These are phyloP conservation scores for Lasioglossum zephyrum DNA, from an alignment of 2,888 invertebrate genomes.

Conservation along the genomic window DNA sequence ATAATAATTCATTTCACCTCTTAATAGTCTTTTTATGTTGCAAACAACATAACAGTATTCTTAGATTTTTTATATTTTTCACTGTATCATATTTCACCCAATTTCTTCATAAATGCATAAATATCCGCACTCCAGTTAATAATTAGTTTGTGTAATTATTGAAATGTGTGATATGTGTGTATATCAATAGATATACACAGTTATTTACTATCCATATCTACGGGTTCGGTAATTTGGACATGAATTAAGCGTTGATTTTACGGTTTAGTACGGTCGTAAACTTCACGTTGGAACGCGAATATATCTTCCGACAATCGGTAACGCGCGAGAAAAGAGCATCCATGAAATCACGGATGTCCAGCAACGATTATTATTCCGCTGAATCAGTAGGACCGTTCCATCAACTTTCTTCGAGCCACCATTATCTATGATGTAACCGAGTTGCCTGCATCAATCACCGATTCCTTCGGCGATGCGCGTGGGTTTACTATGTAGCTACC, in stretches of 20 bases:
- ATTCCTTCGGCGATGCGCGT: neutral
- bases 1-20: too few species aligned
- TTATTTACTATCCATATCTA: neutral
- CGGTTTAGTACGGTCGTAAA: constrained; percentile 48
- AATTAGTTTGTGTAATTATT: neutral
- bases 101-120: too few species aligned
- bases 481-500: neutral
- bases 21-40: too few species aligned
- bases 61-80: too few species aligned
- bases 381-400: constrained; percentile 8
- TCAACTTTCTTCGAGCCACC: constrained; percentile 32
- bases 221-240: neutral
- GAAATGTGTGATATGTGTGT: neutral
- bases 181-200: neutral
- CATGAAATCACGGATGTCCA: neutral
- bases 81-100: too few species aligned
- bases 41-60: too few species aligned
- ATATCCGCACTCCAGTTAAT: too few species aligned
- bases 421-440: constrained; percentile 26
- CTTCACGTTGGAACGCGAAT: neutral
- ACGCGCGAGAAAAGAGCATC: neutral
- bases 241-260: constrained; percentile 15
- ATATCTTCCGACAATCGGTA: constrained; percentile 21
- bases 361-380: neutral
- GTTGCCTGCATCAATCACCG: constrained; percentile 30